Conservation (phyloP, 2,113 vertebrate genomes). For the Mus spicilegus region DNA sequence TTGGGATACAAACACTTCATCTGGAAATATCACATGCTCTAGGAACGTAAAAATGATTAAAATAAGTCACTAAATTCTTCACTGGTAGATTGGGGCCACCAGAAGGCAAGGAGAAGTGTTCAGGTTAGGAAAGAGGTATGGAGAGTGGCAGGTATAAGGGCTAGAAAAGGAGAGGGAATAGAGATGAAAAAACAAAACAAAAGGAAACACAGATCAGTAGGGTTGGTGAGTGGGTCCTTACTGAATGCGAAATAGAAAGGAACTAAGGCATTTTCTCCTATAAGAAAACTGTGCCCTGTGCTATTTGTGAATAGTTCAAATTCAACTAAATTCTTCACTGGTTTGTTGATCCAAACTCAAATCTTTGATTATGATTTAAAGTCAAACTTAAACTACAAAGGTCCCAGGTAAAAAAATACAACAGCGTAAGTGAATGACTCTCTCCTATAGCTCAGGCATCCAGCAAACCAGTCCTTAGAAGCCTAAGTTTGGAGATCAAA, state of each 20-base stretch:
- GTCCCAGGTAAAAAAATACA: neutral
- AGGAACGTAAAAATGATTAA: constrained; percentile 8
- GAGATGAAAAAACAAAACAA: neutral
- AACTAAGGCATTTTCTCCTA: neutral
- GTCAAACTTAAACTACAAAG: neutral
- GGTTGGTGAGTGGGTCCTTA: neutral
- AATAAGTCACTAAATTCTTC: neutral
- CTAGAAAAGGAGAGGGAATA: neutral
- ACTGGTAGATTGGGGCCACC: neutral
- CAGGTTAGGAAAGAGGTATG: neutral
- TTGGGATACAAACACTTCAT: neutral
- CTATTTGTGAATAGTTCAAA: neutral
- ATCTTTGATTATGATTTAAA: constrained; percentile 15
- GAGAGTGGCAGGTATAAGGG: neutral
- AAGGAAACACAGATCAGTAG: neutral
- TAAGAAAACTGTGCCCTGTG: neutral
- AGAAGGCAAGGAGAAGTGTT: neutral
- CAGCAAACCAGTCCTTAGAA: neutral
- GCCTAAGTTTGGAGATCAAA: neutral
- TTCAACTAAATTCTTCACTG: constrained; percentile 9
- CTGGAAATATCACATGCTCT: neutral
- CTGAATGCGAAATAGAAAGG: neutral
- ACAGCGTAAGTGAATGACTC: neutral
- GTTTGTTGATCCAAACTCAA: constrained; percentile 8
- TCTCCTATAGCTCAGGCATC: neutral